Conservation (phyloP, 1,140 invertebrate genomes). For the Drosophila sulfurigaster region DNA sequence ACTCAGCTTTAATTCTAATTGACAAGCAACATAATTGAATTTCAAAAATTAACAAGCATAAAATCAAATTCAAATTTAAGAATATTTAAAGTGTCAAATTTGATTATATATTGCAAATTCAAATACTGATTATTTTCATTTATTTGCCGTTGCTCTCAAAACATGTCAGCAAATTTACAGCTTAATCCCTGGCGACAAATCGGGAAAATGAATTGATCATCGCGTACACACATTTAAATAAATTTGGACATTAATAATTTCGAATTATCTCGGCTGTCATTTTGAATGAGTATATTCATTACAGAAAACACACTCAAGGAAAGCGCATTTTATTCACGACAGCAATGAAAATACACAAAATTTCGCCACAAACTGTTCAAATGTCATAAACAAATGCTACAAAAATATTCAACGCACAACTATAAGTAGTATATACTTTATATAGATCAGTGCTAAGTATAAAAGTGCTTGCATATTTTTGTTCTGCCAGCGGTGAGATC, state of each 20-base stretch:
- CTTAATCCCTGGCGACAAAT: slow-evolving; percentile 17
- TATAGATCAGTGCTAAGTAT: slow-evolving; percentile 51
- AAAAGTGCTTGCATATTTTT: slow-evolving; percentile 66
- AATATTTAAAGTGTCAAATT: slow-evolving; percentile 4
- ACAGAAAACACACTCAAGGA: slow-evolving; percentile 30
- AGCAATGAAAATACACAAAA: slow-evolving; percentile 22
- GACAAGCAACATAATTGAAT: slow-evolving; percentile 36
- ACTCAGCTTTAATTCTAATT: slow-evolving; percentile 18
- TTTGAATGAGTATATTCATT: slow-evolving; percentile 69
- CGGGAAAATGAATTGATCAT: slow-evolving; percentile 29
- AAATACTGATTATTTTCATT: too few relatives aligned
- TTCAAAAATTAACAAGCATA: not conserved
- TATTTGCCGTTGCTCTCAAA: too few relatives aligned
- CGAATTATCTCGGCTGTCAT: slow-evolving; percentile 59
- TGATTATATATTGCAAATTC: too few relatives aligned
- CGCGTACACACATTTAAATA: slow-evolving; percentile 41
- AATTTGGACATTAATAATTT: slow-evolving; percentile 59
- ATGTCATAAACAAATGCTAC: slow-evolving; percentile 47
- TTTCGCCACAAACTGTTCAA: slow-evolving; percentile 19
- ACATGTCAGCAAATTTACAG: slow-evolving; percentile 7
- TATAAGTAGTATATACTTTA: slow-evolving; percentile 4
- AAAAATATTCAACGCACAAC: slow-evolving; percentile 7
- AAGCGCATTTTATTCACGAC: slow-evolving; percentile 45
- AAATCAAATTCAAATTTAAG: not conserved
- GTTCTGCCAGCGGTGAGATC: slow-evolving; percentile 30